phyloP scores from a whole-genome alignment of 2,113 vertebrate genomes.

The Corythoichthys intestinalis region DNA sequence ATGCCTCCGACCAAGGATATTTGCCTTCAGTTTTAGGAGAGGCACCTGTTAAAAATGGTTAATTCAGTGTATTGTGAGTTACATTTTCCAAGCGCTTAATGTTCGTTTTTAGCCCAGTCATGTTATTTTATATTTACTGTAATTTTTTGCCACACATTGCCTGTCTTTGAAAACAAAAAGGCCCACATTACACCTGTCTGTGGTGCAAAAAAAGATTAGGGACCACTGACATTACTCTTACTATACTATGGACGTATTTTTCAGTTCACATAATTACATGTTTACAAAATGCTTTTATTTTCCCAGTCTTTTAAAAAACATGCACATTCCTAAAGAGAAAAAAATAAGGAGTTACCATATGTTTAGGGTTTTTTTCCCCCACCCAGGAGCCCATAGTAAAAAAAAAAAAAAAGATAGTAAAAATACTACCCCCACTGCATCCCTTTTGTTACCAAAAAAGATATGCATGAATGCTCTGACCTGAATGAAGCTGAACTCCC shows the following conservation, averaged over 20 bases:
- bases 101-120: no score
- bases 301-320: neutral
- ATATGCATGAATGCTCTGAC: constrained; percentile 40
- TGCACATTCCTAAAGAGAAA: neutral
- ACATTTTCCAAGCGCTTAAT: no score
- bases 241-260: neutral
- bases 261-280: neutral
- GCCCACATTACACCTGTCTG: no score
- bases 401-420: neutral
- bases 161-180: no score
- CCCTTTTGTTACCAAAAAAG: constrained; percentile 2
- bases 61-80: neutral
- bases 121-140: no score
- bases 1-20: no score
- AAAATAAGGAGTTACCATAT: neutral
- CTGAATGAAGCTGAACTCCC: constrained; percentile 77
- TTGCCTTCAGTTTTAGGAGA: no score
- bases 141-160: no score
- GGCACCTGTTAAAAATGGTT: no score
- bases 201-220: no score
- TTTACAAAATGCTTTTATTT: neutral
- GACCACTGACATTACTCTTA: neutral
- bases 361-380: neutral
- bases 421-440: neutral
- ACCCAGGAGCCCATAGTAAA: neutral